These are phyloP conservation scores for Neoitamus cyanurus DNA, from an alignment of 2,888 invertebrate genomes.

Conservation along the genomic window DNA sequence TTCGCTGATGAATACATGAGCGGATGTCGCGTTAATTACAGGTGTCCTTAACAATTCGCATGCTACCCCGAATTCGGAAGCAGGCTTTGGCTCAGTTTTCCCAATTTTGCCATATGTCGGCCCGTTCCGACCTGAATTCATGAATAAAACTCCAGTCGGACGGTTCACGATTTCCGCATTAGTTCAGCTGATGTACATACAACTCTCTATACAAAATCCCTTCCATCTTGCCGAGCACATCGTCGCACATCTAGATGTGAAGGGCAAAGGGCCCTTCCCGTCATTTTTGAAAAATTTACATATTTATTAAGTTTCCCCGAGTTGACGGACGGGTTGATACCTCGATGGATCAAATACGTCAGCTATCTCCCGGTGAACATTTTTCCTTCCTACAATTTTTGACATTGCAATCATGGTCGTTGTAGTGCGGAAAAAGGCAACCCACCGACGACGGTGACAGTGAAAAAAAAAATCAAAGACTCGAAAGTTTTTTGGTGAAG, in stretches of 20 bases:
- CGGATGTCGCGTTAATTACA: neutral
- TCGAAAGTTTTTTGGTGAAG: neutral
- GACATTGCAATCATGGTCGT: neutral
- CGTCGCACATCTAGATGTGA: neutral
- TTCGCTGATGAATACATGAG: neutral
- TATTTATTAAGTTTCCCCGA: slow-evolving; percentile 36
- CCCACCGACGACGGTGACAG: neutral
- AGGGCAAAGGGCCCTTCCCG: neutral
- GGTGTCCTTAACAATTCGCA: neutral
- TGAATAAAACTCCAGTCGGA: neutral
- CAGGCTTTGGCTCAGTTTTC: neutral
- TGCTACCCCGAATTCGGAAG: neutral
- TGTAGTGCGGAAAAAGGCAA: neutral
- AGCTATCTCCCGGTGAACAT: neutral
- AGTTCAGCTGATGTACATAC: neutral
- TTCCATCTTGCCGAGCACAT: neutral
- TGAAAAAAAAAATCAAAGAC: neutral
- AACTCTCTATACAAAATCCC: neutral
- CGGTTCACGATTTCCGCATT: neutral
- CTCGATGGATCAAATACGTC: slow-evolving; percentile 23
- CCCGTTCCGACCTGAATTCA: neutral
- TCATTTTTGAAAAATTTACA: slow-evolving; percentile 24
- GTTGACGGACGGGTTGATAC: slow-evolving; percentile 32
- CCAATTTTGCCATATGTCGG: neutral
- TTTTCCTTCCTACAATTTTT: neutral